Conservation (phyloP, 2,113 vertebrate species). For the Turdus rufiventris region DNA sequence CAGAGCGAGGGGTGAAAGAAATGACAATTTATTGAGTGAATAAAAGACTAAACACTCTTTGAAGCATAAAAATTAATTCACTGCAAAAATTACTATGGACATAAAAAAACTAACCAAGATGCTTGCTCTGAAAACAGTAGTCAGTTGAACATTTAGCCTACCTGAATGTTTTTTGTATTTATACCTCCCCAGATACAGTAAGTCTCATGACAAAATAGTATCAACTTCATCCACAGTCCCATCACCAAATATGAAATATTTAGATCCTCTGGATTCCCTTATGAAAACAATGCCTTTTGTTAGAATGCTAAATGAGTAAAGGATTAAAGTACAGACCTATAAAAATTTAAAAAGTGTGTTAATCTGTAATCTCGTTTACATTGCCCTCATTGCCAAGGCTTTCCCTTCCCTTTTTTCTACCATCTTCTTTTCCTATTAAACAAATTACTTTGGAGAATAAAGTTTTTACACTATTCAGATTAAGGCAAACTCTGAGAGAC, state of each 20-base stretch:
- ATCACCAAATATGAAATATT: not conserved
- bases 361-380: not conserved
- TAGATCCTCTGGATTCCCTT: not conserved
- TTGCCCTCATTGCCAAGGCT: not conserved
- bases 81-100: not conserved
- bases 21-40: not conserved
- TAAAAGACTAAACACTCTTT: not conserved
- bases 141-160: not conserved
- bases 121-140: not conserved
- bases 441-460: not conserved
- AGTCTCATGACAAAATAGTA: not conserved
- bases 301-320: not conserved
- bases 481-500: not conserved
- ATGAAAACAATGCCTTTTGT: not conserved
- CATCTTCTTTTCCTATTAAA: not conserved
- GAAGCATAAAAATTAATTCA: not conserved
- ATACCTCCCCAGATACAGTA: not conserved
- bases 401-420: not conserved
- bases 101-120: not conserved
- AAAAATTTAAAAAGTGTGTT: not conserved
- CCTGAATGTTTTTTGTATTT: not conserved
- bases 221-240: not conserved
- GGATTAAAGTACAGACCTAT: not conserved
- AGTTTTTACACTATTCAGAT: not conserved
- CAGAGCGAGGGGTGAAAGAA: rapidly evolving